These are phyloP conservation scores for Scomber scombrus DNA, from an alignment of 2,113 vertebrate species.

Conservation along the genomic window DNA sequence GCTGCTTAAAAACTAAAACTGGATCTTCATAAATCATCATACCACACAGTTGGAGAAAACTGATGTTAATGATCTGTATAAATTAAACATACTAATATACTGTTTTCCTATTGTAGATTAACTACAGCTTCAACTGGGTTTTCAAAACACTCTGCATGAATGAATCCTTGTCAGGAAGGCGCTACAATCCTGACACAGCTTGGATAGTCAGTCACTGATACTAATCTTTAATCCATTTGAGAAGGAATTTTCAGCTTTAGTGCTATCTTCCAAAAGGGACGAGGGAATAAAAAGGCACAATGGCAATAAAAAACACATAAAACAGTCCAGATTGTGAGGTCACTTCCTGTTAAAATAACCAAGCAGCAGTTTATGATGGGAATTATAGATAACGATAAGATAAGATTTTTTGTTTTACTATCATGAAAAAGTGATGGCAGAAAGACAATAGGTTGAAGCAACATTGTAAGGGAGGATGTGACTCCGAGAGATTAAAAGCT, in stretches of 20 bases:
- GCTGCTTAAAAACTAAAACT: constrained; percentile 10
- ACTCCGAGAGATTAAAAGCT: constrained; percentile 10
- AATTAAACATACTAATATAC: not conserved
- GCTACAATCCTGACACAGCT: constrained; percentile 35
- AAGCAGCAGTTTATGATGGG: not conserved
- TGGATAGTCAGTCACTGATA: constrained; percentile 57
- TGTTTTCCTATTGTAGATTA: constrained; percentile 36
- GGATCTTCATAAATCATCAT: not conserved
- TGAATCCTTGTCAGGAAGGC: constrained; percentile 28
- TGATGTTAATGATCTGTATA: constrained; percentile 8
- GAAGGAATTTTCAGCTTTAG: constrained; percentile 43
- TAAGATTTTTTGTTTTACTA: not conserved
- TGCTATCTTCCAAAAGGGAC: constrained; percentile 23
- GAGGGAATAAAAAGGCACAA: constrained; percentile 15
- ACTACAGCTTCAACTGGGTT: constrained; percentile 45
- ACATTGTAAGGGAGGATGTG: not conserved
- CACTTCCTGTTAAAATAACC: constrained; percentile 28
- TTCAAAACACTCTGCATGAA: constrained; percentile 30
- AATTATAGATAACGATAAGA: constrained; percentile 18
- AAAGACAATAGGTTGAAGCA: not conserved
- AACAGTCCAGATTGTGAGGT: constrained; percentile 41
- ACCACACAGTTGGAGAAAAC: not conserved
- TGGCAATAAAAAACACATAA: constrained; percentile 31
- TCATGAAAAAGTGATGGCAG: constrained; percentile 1
- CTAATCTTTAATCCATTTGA: constrained; percentile 58